Conservation (phyloP, 2,797 vertebrate species). For the Netta rufina region DNA sequence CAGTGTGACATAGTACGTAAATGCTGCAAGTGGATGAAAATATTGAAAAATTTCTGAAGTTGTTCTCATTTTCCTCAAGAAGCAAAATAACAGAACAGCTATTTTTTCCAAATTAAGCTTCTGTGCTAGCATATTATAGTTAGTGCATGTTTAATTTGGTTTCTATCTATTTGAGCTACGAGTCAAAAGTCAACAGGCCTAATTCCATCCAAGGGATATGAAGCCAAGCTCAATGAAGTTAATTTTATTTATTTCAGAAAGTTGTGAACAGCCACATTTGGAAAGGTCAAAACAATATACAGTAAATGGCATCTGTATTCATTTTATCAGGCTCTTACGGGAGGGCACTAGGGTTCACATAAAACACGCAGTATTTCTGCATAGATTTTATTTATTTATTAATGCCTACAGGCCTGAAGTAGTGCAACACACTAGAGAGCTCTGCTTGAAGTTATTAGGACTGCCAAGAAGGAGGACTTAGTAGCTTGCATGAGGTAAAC, state of each 20-base stretch:
- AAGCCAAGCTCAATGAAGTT: not conserved
- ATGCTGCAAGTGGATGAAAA: not conserved
- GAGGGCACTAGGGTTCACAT: not conserved
- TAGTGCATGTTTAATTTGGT: not conserved
- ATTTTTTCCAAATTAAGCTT: not conserved
- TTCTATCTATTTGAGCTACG: not conserved
- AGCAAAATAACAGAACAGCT: not conserved
- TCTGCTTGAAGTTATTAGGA: not conserved
- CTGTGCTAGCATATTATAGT: not conserved
- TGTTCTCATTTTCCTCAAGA: not conserved
- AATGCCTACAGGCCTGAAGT: not conserved
- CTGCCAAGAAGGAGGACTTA: not conserved
- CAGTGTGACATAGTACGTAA: not conserved
- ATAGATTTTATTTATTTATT: not conserved
- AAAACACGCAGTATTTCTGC: not conserved
- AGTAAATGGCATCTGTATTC: not conserved
- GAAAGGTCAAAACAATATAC: constrained; percentile 10
- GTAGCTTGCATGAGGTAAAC: not conserved
- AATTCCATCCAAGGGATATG: not conserved
- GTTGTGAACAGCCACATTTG: not conserved
- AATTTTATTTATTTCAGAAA: not conserved
- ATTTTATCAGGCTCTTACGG: not conserved
- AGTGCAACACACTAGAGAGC: not conserved
- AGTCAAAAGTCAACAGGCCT: not conserved
- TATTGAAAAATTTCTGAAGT: not conserved